A percentile compares a stretch with the other conserved stretches of the same genome.
phyloP scores from a whole-genome alignment of 2,888 invertebrate species.

The Mycalesis mineus region DNA sequence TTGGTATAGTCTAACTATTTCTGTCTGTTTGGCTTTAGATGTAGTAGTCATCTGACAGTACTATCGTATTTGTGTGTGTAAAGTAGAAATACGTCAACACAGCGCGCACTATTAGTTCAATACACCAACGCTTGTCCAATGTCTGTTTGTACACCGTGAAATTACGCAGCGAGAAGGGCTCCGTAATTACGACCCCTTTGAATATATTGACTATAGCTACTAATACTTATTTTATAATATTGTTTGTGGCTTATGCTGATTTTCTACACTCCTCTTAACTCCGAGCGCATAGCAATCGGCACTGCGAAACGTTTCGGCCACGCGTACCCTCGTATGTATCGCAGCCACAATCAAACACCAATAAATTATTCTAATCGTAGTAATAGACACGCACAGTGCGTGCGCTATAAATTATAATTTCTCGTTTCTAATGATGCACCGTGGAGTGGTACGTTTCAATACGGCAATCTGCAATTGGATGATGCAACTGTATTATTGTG shows the following conservation, averaged over 20 bases:
- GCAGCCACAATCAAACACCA: slow-evolving; percentile 28
- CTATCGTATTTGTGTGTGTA: too few species aligned
- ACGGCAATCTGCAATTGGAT: neutral
- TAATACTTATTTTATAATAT: too few species aligned
- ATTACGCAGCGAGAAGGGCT: too few species aligned
- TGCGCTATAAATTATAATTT: slow-evolving; percentile 31
- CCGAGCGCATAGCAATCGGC: neutral
- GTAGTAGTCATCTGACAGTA: too few species aligned
- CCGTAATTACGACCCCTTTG: too few species aligned
- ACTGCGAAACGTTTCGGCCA: slow-evolving; percentile 14
- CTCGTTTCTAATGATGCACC: slow-evolving; percentile 36
- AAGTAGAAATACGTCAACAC: too few species aligned
- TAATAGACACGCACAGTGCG: slow-evolving; percentile 31
- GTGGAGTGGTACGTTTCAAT: slow-evolving; percentile 24
- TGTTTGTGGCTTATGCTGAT: neutral
- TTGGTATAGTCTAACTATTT: too few species aligned
- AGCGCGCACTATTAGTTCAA: too few species aligned
- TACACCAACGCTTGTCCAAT: too few species aligned
- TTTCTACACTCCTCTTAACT: neutral
- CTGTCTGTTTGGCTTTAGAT: too few species aligned
- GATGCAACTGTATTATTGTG: slow-evolving; percentile 1
- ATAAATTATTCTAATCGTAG: slow-evolving; percentile 35
- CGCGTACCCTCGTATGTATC: slow-evolving; percentile 24
- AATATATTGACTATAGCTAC: too few species aligned
- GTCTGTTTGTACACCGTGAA: too few species aligned